A percentile compares a stretch with the other conserved stretches of the same genome.
phyloP scores from a whole-genome alignment of 2,113 vertebrate genomes.

The Anolis sagrei region DNA sequence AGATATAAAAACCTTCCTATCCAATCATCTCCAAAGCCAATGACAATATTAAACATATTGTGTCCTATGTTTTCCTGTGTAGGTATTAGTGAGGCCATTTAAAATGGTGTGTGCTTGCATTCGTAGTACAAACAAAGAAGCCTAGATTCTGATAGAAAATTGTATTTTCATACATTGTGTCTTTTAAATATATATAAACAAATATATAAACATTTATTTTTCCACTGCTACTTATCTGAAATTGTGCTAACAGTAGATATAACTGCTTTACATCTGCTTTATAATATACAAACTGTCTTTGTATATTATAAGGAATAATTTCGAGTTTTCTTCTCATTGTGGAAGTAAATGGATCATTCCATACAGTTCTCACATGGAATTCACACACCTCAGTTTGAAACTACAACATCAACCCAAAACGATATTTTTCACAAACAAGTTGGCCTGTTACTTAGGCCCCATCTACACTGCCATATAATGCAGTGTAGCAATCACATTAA shows the following conservation, averaged over 20 bases:
- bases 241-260: accelerated
- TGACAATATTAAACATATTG: slow-evolving; percentile 43
- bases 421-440: too few relatives aligned
- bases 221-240: not conserved
- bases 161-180: not conserved
- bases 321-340: too few relatives aligned
- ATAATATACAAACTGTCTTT: too few relatives aligned
- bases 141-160: not conserved
- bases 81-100: not conserved
- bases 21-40: slow-evolving; percentile 12
- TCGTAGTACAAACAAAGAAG: slow-evolving; percentile 17
- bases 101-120: slow-evolving; percentile 15
- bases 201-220: not conserved
- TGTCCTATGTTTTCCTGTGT: slow-evolving; percentile 1
- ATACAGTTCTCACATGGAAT: too few relatives aligned
- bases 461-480: too few relatives aligned
- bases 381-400: too few relatives aligned
- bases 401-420: too few relatives aligned
- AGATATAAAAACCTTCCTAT: not conserved
- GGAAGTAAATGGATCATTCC: too few relatives aligned
- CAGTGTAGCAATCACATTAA: too few relatives aligned
- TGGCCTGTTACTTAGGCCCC: too few relatives aligned
- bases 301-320: too few relatives aligned
- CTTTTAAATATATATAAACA: slow-evolving; percentile 6
- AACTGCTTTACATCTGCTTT: too few relatives aligned